Conservation (phyloP, 2,113 vertebrate species). For the Albula glossodonta region DNA sequence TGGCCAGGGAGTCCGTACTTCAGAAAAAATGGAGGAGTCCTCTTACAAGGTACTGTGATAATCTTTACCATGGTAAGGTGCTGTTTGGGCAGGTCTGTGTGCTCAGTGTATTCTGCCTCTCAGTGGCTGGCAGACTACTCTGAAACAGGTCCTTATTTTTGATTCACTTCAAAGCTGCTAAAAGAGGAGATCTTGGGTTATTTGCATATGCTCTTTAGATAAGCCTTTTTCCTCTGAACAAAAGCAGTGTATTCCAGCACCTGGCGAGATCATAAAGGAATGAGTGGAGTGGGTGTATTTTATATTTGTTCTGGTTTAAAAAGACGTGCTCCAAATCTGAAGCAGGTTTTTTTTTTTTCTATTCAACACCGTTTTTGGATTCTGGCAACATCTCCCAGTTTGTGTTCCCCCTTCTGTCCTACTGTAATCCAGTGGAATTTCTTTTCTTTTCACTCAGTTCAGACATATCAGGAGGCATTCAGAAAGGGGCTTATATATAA, state of each 20-base stretch:
- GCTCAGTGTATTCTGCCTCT: background rate
- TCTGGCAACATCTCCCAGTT: slow-evolving; percentile 32
- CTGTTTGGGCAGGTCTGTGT: background rate
- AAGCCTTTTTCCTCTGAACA: slow-evolving; percentile 27
- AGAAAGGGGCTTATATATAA: slow-evolving; percentile 29
- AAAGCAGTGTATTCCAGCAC: slow-evolving; percentile 26
- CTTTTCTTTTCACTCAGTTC: slow-evolving; percentile 14
- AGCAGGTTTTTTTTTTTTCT: background rate
- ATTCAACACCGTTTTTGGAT: slow-evolving; percentile 25
- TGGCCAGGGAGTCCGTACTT: slow-evolving; percentile 97
- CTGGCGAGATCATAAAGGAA: slow-evolving; percentile 24
- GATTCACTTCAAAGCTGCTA: slow-evolving; percentile 31
- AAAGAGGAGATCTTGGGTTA: slow-evolving; percentile 33
- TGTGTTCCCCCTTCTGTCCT: slow-evolving; percentile 4
- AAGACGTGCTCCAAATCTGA: slow-evolving; percentile 23
- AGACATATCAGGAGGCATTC: slow-evolving; percentile 23
- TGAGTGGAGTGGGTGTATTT: slow-evolving; percentile 26
- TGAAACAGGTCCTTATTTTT: slow-evolving; percentile 11
- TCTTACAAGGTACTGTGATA: slow-evolving; percentile 86
- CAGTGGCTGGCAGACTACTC: background rate
- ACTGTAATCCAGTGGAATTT: slow-evolving; percentile 36
- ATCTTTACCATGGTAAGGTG: background rate
- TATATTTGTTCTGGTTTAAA: slow-evolving; percentile 20
- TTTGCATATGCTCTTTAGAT: slow-evolving; percentile 40
- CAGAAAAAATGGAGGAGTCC: slow-evolving; percentile 93